phyloP scores from a whole-genome alignment of 2,797 vertebrate species.

The Graptemys geographica region DNA sequence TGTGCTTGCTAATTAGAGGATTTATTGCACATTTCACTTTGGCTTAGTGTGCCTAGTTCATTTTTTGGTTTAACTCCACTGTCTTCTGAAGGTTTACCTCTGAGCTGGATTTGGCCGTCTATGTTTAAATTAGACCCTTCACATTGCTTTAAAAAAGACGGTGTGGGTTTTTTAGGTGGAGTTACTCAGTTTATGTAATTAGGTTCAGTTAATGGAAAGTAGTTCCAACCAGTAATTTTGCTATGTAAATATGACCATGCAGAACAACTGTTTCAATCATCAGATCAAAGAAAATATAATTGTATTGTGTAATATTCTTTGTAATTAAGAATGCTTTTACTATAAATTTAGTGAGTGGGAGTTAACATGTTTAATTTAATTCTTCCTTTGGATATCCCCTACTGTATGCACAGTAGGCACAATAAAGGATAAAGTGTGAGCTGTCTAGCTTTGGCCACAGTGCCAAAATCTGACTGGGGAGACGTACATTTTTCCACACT shows the following conservation, averaged over 20 bases:
- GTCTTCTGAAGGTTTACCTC: neutral
- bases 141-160: neutral
- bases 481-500: conserved; percentile 23
- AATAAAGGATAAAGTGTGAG: neutral
- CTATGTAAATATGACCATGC: neutral
- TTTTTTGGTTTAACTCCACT: fast-evolving
- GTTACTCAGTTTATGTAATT: neutral
- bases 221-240: neutral
- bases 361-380: neutral
- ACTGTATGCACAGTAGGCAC: neutral
- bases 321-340: neutral
- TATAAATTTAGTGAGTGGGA: neutral
- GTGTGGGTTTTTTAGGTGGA: neutral
- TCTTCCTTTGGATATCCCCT: neutral
- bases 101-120: fast-evolving
- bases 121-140: neutral
- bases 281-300: neutral
- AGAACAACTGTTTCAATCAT: neutral
- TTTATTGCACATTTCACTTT: neutral
- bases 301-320: neutral
- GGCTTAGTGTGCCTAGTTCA: fast-evolving
- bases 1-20: fast-evolving
- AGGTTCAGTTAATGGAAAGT: neutral
- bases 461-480: conserved; percentile 8
- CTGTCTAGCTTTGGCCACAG: neutral